Evolutionary conservation across 2,888 invertebrate species (phyloP), one percentile per base, ranked within the genome.

Genomic region (Parelbella ahira): DNA sequence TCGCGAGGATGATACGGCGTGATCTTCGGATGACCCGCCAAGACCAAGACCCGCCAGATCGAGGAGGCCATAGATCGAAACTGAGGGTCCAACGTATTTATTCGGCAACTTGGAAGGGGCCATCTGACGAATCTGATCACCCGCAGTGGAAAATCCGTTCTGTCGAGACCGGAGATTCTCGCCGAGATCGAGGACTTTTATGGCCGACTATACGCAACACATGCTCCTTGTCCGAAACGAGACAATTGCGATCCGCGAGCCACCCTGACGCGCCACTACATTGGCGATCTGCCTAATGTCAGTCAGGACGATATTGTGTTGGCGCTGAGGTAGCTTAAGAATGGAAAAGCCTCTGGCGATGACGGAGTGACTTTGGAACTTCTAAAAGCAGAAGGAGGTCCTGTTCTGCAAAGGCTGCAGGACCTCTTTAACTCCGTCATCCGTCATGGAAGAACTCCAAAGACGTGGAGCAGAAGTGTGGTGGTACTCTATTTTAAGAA

Each of bases 31-130:
- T 4, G 13, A 1, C 7, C 8, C 23, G 8, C 8, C 36, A 15
- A 25, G 1, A 13, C 10, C 4, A 36, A 18, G 6, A 11, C 4
- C 2, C 1, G 25, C 25, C 9, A 24, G 15, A 32, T 32, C 6
- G 1, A 11, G 4, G 3, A 20, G 7, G 20, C 20, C 20, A n/a
- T n/a, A n/a, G n/a, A n/a, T n/a, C n/a, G n/a, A n/a, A n/a, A n/a
- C n/a, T n/a, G n/a, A n/a, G n/a, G 32, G 3, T 32, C 32, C 3
- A 32, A 32, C 11, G 32, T 32, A 1, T 32, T 32, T 18, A 2
- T 20, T 1, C 11, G 12, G 2, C 11, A 7, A 1, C 27, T 27
- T n/a, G 27, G 27, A n/a, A 6, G 11, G 12, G 12, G 27, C n/a
- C 1, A 6, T 27, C 12, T 27, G 12, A 10, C 25, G 6, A 25